phyloP scores from a whole-genome alignment of 2,797 vertebrate genomes.

The Coregonus ussuriensis region DNA sequence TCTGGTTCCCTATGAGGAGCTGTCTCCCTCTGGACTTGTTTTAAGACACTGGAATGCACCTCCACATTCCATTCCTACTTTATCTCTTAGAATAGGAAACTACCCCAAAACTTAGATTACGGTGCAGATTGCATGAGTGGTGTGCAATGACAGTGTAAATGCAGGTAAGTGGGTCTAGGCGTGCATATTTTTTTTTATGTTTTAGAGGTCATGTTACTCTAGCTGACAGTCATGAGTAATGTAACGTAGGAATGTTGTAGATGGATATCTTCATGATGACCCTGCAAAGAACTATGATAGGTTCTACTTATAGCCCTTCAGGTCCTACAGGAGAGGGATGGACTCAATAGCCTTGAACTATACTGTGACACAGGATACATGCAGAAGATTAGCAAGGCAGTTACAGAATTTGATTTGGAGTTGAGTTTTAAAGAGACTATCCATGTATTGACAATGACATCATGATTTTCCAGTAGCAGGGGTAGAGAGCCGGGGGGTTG shows the following conservation, averaged over 20 bases:
- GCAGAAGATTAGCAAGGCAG: neutral
- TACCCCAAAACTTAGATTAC: conserved; percentile 9
- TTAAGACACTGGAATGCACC: conserved; percentile 22
- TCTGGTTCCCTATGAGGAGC: neutral
- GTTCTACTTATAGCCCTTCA: neutral
- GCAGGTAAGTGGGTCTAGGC: neutral
- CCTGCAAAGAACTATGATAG: neutral
- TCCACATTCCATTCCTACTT: conserved; percentile 20
- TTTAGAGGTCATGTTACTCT: neutral
- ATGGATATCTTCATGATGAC: neutral
- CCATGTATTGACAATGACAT: neutral
- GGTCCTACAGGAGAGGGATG: neutral
- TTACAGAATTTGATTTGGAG: neutral
- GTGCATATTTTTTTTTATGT: neutral
- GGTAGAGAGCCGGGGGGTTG: neutral
- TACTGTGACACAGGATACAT: neutral
- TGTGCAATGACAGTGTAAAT: neutral
- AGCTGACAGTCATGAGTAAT: neutral
- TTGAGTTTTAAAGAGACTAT: neutral
- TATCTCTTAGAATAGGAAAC: conserved; percentile 26
- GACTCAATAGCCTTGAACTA: neutral
- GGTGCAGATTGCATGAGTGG: neutral
- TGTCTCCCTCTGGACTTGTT: conserved; percentile 15
- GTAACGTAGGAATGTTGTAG: neutral
- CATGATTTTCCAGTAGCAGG: neutral